Base-by-base conservation (phyloP, 1,140 invertebrate genomes). In the Caenorhabditis remanei region DNA sequence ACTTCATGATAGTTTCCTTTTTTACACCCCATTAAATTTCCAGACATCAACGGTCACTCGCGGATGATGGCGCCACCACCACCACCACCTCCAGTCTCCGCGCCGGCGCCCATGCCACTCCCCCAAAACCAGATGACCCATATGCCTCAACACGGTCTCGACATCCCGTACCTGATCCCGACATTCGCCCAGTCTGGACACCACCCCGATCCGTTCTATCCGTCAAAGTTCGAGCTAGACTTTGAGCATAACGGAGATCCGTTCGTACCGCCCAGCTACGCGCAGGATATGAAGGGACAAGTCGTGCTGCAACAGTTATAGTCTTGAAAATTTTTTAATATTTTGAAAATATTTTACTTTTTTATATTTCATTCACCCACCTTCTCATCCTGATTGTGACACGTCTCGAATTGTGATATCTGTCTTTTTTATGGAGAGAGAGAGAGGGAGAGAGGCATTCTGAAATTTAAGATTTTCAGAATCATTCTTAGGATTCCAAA, bases 301-400 rank as follows among this genome's bases (percentile, higher is more conserved):
- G 91, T 92, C 24, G 86, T 92, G 21, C 86, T 91, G 40, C 92
- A 92, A 79, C 91, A 87, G n/a, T 83, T 92, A 67, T 92, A 90
- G 86, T 41, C 9, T 82, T 43, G 32, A 32, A 32, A 2, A 16
- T 56, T 1, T 24, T 55, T 24, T 56, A 55, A 19, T 50, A 53
- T 79, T 50, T 50, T 13, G 4, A 32, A 5, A 21, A 19, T 11
- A 32, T 63, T 50, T 79, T 16, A 50, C n/a, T 16, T 79, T 41
- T 79, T 79, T 13, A 24, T n/a, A 32, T 79, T 46, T 53, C 46
- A 21, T 79, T 53, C 21, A 24, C 50, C 13, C 50, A 16, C 4
- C 50, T 53, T 53, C 50, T 53, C 50, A 53, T 53, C 16, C 50
- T 53, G 71, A 79, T 79, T 79, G 71, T 79, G 71, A 79, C 71